These are phyloP conservation scores for Rhynchotus rufescens DNA, from an alignment of 2,797 vertebrate species.

Conservation along the genomic window DNA sequence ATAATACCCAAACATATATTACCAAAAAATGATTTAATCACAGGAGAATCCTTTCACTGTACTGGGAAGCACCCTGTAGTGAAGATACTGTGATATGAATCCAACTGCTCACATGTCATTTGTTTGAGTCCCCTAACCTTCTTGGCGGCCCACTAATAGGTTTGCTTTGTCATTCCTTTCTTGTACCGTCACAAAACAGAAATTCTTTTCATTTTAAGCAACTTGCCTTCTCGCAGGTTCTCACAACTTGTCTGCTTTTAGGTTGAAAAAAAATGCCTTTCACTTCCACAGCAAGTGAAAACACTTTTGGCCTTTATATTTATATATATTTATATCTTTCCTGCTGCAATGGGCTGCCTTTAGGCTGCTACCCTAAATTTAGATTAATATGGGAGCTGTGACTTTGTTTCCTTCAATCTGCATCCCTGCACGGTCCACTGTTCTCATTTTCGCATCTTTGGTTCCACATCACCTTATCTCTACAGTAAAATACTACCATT, in stretches of 20 bases:
- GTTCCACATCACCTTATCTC: slow-evolving; percentile 47
- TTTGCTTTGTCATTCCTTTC: neutral
- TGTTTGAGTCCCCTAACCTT: neutral
- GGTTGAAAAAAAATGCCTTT: neutral
- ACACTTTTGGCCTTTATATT: neutral
- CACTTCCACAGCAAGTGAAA: neutral
- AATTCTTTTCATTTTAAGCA: neutral
- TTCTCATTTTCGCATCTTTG: slow-evolving; percentile 30
- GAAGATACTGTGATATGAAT: neutral
- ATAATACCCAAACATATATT: neutral
- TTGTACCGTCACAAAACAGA: neutral
- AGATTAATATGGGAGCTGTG: neutral
- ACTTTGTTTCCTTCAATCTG: neutral
- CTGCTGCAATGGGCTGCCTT: neutral
- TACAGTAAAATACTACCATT: slow-evolving; percentile 26
- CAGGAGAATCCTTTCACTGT: slow-evolving; percentile 7
- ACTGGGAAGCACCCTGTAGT: neutral
- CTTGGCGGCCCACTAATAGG: neutral
- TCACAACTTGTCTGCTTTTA: neutral
- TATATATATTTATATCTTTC: neutral
- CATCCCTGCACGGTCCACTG: neutral
- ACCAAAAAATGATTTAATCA: neutral
- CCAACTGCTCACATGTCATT: fast-evolving
- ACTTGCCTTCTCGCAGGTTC: neutral
- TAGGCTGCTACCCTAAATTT: neutral